Evolutionary conservation across 2,888 invertebrate species (phyloP).

Genomic region (Iselma pallidipennis): DNA sequence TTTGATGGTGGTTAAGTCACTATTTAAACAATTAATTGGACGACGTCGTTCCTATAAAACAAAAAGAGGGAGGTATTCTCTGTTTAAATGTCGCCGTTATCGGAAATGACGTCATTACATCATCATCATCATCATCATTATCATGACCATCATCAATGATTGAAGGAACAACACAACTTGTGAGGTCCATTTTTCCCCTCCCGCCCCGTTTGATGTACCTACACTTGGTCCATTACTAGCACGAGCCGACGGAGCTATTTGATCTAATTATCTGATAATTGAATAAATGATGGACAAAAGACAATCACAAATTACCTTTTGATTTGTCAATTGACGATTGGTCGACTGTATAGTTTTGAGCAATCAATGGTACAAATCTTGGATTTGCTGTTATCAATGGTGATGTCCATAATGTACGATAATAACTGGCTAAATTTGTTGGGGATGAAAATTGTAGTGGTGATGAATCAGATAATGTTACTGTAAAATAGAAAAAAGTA

Average conservation of each 20-base stretch:
- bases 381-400: constrained; percentile 48
- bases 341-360: constrained; percentile 34
- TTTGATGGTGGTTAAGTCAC: constrained; percentile 36
- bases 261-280: background rate
- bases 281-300: background rate
- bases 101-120: constrained; percentile 47
- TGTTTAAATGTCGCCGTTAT: too few species aligned
- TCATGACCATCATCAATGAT: too few species aligned
- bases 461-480: constrained; percentile 33
- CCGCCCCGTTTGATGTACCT: too few species aligned
- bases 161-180: constrained; percentile 40
- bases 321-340: constrained; percentile 42
- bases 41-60: too few species aligned
- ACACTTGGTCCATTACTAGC: too few species aligned
- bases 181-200: constrained; percentile 41
- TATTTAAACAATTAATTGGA: constrained; percentile 42
- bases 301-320: constrained; percentile 37
- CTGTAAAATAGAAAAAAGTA: constrained; percentile 27
- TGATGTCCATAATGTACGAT: constrained; percentile 52
- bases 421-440: constrained; percentile 51
- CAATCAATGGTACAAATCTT: constrained; percentile 44
- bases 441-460: constrained; percentile 44
- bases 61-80: too few species aligned
- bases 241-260: background rate
- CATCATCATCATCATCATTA: too few species aligned